Base-by-base conservation (phyloP, 2,888 invertebrate species). In the Monochamus alternatus region DNA sequence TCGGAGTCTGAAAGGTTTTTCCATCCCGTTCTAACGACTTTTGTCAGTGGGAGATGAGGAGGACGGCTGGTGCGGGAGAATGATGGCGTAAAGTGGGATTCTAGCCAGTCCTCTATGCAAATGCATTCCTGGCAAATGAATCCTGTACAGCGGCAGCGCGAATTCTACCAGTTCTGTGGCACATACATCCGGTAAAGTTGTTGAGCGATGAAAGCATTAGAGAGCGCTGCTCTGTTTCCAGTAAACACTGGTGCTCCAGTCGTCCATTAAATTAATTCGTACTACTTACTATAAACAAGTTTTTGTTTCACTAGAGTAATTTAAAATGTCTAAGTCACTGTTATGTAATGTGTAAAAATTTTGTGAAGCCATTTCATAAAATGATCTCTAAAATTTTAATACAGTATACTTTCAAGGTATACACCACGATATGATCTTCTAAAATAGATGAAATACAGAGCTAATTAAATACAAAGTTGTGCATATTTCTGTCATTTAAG, bases 111-210 rank as follows among this genome's bases (percentile, higher is more conserved):
- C 66, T 65, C 74, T 76, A 79, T 80, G 76, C 75, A 80, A 80
- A 80, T 80, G 78, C 75, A 80, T 75, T 73, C 73, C 62, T 76
- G 64, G 44, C 75, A 75, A 75, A 79, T 73, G 70, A 77, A 75
- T 73, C 47, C 63, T 44, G 51, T 22, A 55, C 66, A 31, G 59
- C 30, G 47, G 44, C 60, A 47, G 51, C 60, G 69, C 31, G 31
- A 68, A 68, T 68, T 59, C 69, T 60, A 44, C 8, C 22, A 47
- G 60, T 47, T 64, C 44, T 12, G 47, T 44, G 64, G n/a, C 47
- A 9, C 12, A 47, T 44, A 31, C 64, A 64, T 31, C 22, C 64
- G 31, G 44, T 64, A 31, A 9, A 47, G 64, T 10, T 64, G 64
- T 47, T 64, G 4, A 44, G 14, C 31, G 47, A 22, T 47, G 64